Conservation (phyloP, 2,888 invertebrate genomes). For the Brenthis ino region DNA sequence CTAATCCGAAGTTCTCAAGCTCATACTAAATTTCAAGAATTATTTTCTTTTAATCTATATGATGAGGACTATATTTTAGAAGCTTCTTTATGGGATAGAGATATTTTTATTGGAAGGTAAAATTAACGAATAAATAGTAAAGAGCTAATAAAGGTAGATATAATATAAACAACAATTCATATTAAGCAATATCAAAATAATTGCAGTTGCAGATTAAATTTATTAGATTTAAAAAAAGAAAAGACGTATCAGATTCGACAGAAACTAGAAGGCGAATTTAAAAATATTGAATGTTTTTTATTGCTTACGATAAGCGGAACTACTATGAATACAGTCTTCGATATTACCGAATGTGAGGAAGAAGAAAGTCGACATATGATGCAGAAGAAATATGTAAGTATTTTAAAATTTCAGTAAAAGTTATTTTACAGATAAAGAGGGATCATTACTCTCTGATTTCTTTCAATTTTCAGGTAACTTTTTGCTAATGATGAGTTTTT, state of each 20-base stretch:
- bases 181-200: background rate
- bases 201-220: conserved; percentile 86
- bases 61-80: conserved; percentile 95
- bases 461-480: too few species aligned
- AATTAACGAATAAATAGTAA: background rate
- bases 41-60: conserved; percentile 95
- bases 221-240: conserved; percentile 91
- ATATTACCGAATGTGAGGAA: conserved; percentile 89
- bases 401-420: background rate
- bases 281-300: conserved; percentile 86
- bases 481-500: too few species aligned
- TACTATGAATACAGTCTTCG: conserved; percentile 91
- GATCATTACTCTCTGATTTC: background rate
- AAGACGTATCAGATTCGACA: conserved; percentile 93
- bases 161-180: background rate
- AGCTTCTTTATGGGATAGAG: conserved; percentile 92
- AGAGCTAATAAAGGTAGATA: background rate
- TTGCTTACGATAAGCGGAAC: conserved; percentile 96
- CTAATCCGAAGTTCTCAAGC: conserved; percentile 82
- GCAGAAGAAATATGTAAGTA: conserved; percentile 83
- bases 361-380: conserved; percentile 25
- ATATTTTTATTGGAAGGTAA: conserved; percentile 82
- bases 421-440: background rate
- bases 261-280: conserved; percentile 90
- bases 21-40: conserved; percentile 93